phyloP scores from a whole-genome alignment of 2,797 vertebrate species.

The Coregonus sp. region DNA sequence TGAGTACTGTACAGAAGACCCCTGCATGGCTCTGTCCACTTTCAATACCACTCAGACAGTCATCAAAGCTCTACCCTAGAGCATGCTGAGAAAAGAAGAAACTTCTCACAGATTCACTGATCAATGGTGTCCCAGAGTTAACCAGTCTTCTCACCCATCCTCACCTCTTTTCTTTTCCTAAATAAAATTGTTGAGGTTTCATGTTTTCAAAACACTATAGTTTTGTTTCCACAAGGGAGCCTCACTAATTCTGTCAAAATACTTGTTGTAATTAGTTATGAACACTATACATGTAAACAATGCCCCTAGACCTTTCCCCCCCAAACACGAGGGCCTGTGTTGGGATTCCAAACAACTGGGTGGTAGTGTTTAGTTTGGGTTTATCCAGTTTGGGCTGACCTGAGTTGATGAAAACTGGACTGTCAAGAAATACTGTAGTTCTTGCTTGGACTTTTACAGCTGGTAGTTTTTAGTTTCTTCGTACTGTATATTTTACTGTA shows the following conservation, averaged over 20 bases:
- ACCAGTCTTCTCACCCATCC: neutral
- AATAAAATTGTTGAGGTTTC: constrained; percentile 45
- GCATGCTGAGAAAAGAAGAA: neutral
- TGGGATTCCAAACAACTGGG: constrained; percentile 62
- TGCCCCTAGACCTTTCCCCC: constrained; percentile 52
- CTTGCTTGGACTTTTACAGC: neutral
- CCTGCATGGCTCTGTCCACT: neutral
- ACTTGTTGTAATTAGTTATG: constrained; percentile 34
- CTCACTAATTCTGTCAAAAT: constrained; percentile 50
- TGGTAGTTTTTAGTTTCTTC: neutral
- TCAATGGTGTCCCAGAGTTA: neutral
- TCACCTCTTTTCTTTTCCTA: constrained; percentile 4
- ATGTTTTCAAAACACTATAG: constrained; percentile 35
- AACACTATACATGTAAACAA: constrained; percentile 66
- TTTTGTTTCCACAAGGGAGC: constrained; percentile 60
- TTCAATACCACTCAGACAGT: neutral
- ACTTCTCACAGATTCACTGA: neutral
- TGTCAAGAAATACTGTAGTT: neutral
- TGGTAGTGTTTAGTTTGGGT: constrained; percentile 67
- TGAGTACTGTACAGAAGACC: neutral
- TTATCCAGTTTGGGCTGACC: constrained; percentile 25
- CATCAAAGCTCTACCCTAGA: neutral
- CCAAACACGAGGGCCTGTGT: constrained; percentile 30
- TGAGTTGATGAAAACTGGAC: constrained; percentile 11
- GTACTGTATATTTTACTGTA: neutral